These are phyloP conservation scores for Eulemur albifrons DNA, from an alignment of 2,797 vertebrate species.

Conservation along the genomic window DNA sequence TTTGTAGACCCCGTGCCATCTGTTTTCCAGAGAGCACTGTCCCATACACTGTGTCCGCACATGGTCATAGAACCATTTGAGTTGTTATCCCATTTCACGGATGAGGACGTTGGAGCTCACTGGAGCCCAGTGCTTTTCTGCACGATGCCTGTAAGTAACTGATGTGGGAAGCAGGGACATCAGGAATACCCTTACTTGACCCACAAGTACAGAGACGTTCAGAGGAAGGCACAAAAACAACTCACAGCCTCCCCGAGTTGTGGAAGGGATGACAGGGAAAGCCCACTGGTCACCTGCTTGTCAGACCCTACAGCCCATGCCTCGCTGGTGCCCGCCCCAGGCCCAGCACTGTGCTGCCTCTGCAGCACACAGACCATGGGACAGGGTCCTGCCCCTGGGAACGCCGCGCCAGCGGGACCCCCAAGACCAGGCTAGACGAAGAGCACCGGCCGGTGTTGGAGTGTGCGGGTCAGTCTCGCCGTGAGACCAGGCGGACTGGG, in stretches of 20 bases:
- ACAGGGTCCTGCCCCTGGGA: neutral
- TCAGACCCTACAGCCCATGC: rapidly evolving
- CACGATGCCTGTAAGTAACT: neutral
- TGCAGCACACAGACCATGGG: neutral
- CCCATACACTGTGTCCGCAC: rapidly evolving
- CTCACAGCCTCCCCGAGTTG: neutral
- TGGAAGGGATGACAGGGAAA: neutral
- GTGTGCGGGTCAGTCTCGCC: neutral
- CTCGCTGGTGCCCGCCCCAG: neutral
- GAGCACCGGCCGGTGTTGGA: rapidly evolving
- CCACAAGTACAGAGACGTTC: neutral
- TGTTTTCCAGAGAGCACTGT: neutral
- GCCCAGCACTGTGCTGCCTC: neutral
- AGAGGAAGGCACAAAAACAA: neutral
- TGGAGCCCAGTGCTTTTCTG: neutral
- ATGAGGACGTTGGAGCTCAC: neutral
- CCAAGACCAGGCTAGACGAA: rapidly evolving
- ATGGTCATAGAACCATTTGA: rapidly evolving
- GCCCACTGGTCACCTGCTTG: neutral
- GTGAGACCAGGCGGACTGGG: neutral
- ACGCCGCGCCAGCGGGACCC: neutral
- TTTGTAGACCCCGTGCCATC: rapidly evolving
- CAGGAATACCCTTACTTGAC: neutral
- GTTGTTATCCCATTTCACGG: neutral
- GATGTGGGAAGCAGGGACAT: rapidly evolving